These are phyloP conservation scores for Pristis pectinata DNA, from an alignment of 2,797 vertebrate genomes.

Conservation along the genomic window DNA sequence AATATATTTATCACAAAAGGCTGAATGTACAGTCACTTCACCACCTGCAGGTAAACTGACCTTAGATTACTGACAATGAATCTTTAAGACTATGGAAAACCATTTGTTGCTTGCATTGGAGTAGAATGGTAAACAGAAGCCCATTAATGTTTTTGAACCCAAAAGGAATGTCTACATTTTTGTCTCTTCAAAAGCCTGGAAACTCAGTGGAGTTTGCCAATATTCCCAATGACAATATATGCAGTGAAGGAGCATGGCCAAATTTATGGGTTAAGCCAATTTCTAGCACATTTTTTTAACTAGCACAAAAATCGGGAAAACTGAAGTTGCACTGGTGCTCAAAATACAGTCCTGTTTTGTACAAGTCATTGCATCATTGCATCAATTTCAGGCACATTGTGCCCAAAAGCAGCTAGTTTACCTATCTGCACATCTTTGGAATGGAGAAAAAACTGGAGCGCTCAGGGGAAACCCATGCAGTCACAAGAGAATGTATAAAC, in stretches of 20 bases:
- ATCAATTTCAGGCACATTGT: not conserved
- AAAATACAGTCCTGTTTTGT: not conserved
- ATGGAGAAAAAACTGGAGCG: no score
- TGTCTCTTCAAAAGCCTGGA: not conserved
- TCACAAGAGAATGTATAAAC: no score
- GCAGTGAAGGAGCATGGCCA: not conserved
- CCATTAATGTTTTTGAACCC: not conserved
- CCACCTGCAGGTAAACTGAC: not conserved
- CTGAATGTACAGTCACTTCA: not conserved
- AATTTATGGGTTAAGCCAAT: not conserved
- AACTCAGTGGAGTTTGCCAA: not conserved
- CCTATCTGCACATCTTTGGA: no score
- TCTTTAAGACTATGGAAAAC: not conserved
- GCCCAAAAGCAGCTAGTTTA: no score
- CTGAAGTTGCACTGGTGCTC: not conserved
- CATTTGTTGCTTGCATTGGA: not conserved
- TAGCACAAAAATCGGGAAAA: not conserved
- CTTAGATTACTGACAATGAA: not conserved
- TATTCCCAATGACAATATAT: not conserved
- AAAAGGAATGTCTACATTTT: not conserved
- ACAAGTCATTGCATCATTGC: not conserved
- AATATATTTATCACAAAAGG: no score
- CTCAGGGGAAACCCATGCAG: no score
- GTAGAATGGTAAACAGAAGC: not conserved
- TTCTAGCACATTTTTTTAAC: not conserved